Evolutionary conservation across 2,113 vertebrate genomes (phyloP), one percentile per base, ranked within the genome.

Genomic region (Dendrocopos noguchii): DNA sequence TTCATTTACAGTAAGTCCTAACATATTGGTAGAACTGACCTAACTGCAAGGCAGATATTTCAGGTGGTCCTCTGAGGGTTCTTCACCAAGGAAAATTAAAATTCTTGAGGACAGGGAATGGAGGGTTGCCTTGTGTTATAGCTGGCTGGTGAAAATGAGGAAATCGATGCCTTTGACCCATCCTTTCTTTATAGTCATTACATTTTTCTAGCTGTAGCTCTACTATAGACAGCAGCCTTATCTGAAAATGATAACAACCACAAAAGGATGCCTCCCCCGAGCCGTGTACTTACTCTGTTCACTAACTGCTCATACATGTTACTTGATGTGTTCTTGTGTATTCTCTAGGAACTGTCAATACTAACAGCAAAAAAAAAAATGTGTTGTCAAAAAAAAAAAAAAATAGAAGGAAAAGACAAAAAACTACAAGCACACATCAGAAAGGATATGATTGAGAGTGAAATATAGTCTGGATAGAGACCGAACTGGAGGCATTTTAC

Each of bases 1-100:
- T 59, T 95, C 79, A 81, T 93, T 92, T 91, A 80, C 88, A 90
- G 83, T 59, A 86, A 94, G 81, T 84, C 60, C 10, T 78, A 86
- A 91, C 80, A 75, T 93, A 88, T 61, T 83, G 84, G 59, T 80
- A 72, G 79, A 83, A 75, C 83, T 80, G 76, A 82, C 79, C 89
- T 84, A 61, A 79, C 80, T n/a, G 19, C 39, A 85, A 39, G 57
- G 61, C 1, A 70, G 65, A 47, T 80, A 82, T 85, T 77, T 81
- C 27, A 86, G 77, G 57, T 34, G 9, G 25, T 22, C 71, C 87
- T 88, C 56, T 67, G 31, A 82, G 55, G 77, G 93, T 66, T 31
- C 36, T 50, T 67, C 46, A 28, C 44, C 0, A 15, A 86, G 36
- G 28, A 80, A 91, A 91, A 94, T 93, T 75, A 90, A 84, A 94